phyloP scores from a whole-genome alignment of 2,888 invertebrate genomes.

The Griposia aprilina region DNA sequence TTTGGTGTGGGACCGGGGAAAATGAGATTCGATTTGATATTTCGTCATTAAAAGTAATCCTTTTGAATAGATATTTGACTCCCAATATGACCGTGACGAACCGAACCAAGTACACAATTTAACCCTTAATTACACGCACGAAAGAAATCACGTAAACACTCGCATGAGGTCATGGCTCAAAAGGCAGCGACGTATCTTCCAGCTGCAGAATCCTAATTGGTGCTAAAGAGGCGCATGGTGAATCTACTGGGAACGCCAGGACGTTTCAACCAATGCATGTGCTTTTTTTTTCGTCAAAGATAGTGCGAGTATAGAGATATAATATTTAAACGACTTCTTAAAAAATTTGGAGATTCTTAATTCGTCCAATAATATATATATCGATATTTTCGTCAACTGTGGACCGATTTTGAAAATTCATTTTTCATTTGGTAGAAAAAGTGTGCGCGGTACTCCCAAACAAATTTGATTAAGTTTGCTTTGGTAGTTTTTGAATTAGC shows the following conservation, averaged over 20 bases:
- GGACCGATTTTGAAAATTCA: too few species aligned
- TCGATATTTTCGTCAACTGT: too few species aligned
- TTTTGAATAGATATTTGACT: background rate
- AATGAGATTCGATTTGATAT: background rate
- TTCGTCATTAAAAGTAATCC: background rate
- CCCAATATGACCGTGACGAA: background rate
- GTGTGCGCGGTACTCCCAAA: too few species aligned
- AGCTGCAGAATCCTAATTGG: background rate
- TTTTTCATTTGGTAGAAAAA: too few species aligned
- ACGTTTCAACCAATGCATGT: background rate
- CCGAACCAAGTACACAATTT: background rate
- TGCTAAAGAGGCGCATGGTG: background rate
- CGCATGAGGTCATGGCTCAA: background rate
- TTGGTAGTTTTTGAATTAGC: too few species aligned
- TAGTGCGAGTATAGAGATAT: too few species aligned
- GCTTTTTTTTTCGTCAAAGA: background rate
- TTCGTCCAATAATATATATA: too few species aligned
- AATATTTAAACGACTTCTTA: too few species aligned
- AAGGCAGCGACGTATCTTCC: background rate
- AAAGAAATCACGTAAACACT: background rate
- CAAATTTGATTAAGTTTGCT: too few species aligned
- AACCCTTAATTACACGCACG: background rate
- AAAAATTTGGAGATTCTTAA: too few species aligned
- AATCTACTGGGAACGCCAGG: background rate
- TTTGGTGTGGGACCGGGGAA: too few species aligned